A percentile compares a stretch with the other conserved stretches of the same genome.
Evolutionary conservation across 2,113 vertebrate genomes (phyloP).

Genomic region (Calypte anna): DNA sequence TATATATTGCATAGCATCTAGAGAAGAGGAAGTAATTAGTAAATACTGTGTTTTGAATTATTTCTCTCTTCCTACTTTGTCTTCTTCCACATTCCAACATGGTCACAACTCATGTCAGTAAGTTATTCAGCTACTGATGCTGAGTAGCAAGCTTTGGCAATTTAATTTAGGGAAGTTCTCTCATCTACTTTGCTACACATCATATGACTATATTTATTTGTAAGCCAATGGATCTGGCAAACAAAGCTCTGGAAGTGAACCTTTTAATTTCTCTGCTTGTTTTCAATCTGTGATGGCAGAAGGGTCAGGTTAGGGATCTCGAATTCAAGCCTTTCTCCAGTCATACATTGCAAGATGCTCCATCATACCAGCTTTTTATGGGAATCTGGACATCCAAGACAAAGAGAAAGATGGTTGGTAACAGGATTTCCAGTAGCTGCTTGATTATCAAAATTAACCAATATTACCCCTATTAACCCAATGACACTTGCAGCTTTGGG

Average conservation of each 20-base stretch:
- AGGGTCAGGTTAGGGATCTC: not conserved
- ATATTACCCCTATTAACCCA: not conserved
- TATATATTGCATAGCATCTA: not conserved
- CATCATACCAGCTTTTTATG: not conserved
- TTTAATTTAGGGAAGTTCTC: not conserved
- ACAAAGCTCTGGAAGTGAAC: not conserved
- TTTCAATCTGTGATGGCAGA: not conserved
- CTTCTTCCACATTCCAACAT: not conserved
- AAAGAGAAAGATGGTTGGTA: not conserved
- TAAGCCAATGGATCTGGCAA: not conserved
- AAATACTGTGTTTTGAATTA: not conserved
- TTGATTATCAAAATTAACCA: not conserved
- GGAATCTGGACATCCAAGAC: not conserved
- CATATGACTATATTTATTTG: rapidly evolving
- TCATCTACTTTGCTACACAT: not conserved
- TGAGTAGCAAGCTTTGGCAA: not conserved
- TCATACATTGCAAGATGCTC: not conserved
- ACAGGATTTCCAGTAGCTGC: not conserved
- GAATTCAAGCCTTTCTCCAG: not conserved
- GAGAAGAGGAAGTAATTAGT: not conserved
- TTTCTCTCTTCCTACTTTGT: not conserved
- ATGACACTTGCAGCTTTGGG: not conserved
- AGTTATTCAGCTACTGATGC: not conserved
- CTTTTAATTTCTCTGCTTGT: not conserved
- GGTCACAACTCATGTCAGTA: not conserved